Base-by-base conservation (phyloP, 2,797 vertebrate genomes). In the Podarcis lilfordi region DNA sequence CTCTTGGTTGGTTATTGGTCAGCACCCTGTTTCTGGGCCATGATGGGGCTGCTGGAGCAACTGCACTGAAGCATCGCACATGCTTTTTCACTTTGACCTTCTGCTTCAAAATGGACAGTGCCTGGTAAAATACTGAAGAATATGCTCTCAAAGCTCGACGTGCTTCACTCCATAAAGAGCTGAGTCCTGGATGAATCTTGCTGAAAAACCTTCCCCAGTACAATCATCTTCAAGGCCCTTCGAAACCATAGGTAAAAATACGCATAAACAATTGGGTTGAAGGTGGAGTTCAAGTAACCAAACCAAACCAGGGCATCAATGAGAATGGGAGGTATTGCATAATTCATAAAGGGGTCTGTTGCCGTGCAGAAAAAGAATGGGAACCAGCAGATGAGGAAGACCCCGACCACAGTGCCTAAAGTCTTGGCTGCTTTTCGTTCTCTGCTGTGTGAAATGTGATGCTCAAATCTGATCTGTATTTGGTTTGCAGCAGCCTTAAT, bases 211-310 rank as follows among this genome's bases (percentile, higher is more conserved):
- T 96, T 96, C 80, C 97, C 97, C 35, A 96, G 91, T 19, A 98
- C 78, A 93, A 98, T 96, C 27, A 97, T 92, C 90, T 95, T 97
- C 83, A 98, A 86, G n/a, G 98, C 97, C 59, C 87, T 96, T 88
- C 97, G 96, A 94, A 98, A 98, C 97, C 97, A 98, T 21, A 94
- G 94, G 84, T 98, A 98, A 94, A 98, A 98, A 95, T 98, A 98
- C 5, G 97, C 97, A 89, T 98, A 98, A 91, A 98, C 95, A 64
- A 98, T 94, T 21, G 98, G 98, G 86, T 98, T 98, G 43, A 98
- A 94, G 45, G 96, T 96, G 40, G 98, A 98, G 90, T 98, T 98
- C 80, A 98, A 94, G 85, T 98, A 97, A 19, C 97, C 97, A 86
- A 98, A 96, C 97, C 98, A 98, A 92, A 96, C 95, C 61, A 98